Base-by-base conservation (phyloP, 1,140 invertebrate genomes). In the Sminthurides bifidus region DNA sequence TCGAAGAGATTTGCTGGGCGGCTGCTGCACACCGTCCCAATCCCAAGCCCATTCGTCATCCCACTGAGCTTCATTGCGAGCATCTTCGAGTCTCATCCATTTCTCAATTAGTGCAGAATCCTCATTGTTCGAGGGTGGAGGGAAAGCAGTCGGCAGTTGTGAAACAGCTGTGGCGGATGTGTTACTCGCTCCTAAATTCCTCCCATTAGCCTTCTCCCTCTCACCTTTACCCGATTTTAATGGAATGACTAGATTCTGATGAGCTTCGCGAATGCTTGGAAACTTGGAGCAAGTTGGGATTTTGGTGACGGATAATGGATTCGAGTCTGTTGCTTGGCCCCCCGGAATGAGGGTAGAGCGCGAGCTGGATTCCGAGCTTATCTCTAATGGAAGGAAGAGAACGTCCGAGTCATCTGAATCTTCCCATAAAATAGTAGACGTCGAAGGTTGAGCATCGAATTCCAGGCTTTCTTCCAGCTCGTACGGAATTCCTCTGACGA, bases 341-440 rank as follows among this genome's bases (percentile, higher is more conserved):
- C 33, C 24, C 8, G 55, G 62, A 37, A 60, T 37, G 17, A 59
- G 54, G 1, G 58, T 58, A 2, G 62, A 60, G 6, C 41, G 30
- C 10, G 58, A 56, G 24, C 49, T 58, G 29, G 58, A 46, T 12
- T 27, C 52, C 2, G 57, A 53, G 31, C 52, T 58, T 53, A 64
- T 55, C 60, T 64, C 62, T 8, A 64, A 23, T 2, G 62, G 62
- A 2, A 64, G 44, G 51, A 64, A 64, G n/a, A 64, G 38, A 53
- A 64, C 59, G 31, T 64, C 62, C 3, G 58, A 60, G 52, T 64
- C 62, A 50, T 64, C 62, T 6, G 62, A 64, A 40, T 64, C 62
- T 64, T 64, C 62, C 58, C 58, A 64, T 31, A 64, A 35, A 27
- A 64, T 60, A 15, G 61, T 64, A 14, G 54, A 52, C 19, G 60